Conservation (phyloP, 2,113 vertebrate species). For the Clarias macrocephalus region DNA sequence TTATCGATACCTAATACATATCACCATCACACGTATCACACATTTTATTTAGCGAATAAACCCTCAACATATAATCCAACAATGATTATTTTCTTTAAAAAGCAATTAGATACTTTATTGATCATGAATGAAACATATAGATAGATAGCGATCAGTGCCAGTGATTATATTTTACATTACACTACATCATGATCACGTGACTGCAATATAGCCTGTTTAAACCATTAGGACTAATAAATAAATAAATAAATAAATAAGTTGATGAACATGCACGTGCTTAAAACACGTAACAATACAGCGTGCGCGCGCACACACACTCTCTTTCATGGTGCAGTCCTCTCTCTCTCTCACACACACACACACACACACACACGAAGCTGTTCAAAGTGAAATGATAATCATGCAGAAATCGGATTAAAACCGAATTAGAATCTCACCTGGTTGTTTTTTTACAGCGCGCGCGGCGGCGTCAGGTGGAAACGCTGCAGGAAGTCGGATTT, state of each 20-base stretch:
- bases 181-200: background rate
- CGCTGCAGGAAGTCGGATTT: background rate
- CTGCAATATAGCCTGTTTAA: background rate
- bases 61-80: too few species aligned
- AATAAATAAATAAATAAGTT: too few species aligned
- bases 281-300: background rate
- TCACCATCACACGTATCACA: too few species aligned
- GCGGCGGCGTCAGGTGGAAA: background rate
- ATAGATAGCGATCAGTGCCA: too few species aligned
- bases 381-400: background rate
- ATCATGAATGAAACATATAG: too few species aligned
- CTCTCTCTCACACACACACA: background rate
- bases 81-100: too few species aligned
- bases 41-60: too few species aligned
- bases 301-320: background rate
- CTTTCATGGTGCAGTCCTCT: background rate
- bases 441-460: background rate
- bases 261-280: background rate
- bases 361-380: background rate
- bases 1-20: background rate
- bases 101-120: too few species aligned
- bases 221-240: background rate
- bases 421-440: conserved; percentile 9
- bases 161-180: background rate
- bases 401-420: background rate